Percentiles rank a stretch among this genome's conserved stretches.
Evolutionary conservation across 2,888 invertebrate species (phyloP).

Genomic region (Xestoiulus laeticollis): DNA sequence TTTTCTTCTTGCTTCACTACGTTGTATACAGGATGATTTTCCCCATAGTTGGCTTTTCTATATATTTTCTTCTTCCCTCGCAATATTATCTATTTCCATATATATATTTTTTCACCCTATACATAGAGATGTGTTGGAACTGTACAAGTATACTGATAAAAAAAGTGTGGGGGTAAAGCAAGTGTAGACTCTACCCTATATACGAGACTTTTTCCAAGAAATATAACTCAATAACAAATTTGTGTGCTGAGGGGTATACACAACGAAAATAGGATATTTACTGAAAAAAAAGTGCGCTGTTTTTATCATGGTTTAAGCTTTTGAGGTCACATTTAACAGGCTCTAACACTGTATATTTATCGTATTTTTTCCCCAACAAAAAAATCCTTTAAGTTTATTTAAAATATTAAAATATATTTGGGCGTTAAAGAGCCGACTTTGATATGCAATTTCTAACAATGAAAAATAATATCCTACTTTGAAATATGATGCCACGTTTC

Average conservation of each 20-base stretch:
- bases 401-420: background rate
- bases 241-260: slow-evolving; percentile 7
- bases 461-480: slow-evolving; percentile 10
- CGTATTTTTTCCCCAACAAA: background rate
- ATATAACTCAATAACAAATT: slow-evolving; percentile 27
- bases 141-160: slow-evolving; percentile 32
- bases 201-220: slow-evolving; percentile 35
- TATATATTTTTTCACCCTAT: slow-evolving; percentile 43
- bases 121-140: slow-evolving; percentile 21
- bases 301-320: background rate
- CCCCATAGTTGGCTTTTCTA: background rate
- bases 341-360: background rate
- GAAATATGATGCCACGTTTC: background rate
- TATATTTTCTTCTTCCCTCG: background rate
- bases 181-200: background rate
- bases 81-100: slow-evolving; percentile 41
- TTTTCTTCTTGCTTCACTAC: slow-evolving; percentile 20
- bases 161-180: background rate
- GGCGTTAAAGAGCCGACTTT: slow-evolving; percentile 39
- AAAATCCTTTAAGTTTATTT: slow-evolving; percentile 1
- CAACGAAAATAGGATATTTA: slow-evolving; percentile 43
- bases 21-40: background rate
- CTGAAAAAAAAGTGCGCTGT: background rate
- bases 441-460: slow-evolving; percentile 7
- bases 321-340: background rate